Conservation (phyloP, 2,888 invertebrate genomes). For the Leptinotarsa peninsularis region DNA sequence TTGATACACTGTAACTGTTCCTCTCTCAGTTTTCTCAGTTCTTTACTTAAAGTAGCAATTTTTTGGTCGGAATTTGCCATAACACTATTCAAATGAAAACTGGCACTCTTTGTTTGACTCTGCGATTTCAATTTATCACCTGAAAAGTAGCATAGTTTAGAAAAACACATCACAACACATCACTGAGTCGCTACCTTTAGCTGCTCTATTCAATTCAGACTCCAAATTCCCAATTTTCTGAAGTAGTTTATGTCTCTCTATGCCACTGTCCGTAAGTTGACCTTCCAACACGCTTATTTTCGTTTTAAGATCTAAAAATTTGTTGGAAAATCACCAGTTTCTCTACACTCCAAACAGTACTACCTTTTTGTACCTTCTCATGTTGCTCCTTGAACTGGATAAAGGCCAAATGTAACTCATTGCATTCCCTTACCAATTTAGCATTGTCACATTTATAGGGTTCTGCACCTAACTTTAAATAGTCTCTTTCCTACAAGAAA, state of each 20-base stretch:
- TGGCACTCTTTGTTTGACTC: conserved; percentile 28
- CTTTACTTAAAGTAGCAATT: conserved; percentile 64
- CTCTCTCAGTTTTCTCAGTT: conserved; percentile 64
- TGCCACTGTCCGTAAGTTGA: conserved; percentile 72
- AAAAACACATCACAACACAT: not conserved
- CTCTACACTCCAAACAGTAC: conserved; percentile 11
- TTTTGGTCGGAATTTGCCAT: conserved; percentile 61
- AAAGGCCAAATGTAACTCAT: conserved; percentile 77
- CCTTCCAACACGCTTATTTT: conserved; percentile 69
- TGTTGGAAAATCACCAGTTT: not conserved
- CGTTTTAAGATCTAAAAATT: conserved; percentile 67
- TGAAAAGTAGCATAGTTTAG: not conserved
- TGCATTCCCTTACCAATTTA: conserved; percentile 80
- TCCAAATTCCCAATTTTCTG: conserved; percentile 65
- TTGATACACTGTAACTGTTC: conserved; percentile 61
- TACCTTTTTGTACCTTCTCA: conserved; percentile 71
- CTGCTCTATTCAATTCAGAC: conserved; percentile 69
- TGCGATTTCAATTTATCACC: conserved; percentile 3
- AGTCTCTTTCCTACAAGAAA: conserved; percentile 74
- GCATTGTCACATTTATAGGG: conserved; percentile 86
- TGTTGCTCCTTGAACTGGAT: conserved; percentile 75
- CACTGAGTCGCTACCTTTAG: conserved; percentile 68
- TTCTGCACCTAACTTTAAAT: conserved; percentile 78
- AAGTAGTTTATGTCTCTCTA: conserved; percentile 53
- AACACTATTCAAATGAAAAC: conserved; percentile 67